Evolutionary conservation across 2,797 vertebrate genomes (phyloP).

Genomic region (Hoplostethus atlanticus): DNA sequence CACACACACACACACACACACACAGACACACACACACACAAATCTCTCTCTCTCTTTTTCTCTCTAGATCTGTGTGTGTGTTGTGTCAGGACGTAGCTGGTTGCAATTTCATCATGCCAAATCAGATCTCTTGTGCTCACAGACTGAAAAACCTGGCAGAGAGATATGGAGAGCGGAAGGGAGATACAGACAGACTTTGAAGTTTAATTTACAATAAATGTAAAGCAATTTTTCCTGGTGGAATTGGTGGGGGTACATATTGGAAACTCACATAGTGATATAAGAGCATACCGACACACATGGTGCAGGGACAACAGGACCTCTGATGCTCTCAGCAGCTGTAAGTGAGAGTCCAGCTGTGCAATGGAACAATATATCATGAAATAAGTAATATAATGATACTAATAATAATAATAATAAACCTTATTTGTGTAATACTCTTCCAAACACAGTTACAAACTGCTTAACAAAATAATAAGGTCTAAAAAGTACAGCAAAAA

Average conservation of each 20-base stretch:
- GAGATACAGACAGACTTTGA: not conserved
- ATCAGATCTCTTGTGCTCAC: slow-evolving; percentile 42
- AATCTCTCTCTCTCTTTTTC: too few species aligned
- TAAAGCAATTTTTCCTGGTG: not conserved
- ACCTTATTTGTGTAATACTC: too few species aligned
- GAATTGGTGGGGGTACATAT: not conserved
- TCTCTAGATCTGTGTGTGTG: not conserved
- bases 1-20: too few species aligned
- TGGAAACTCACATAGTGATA: too few species aligned
- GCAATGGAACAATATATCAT: not conserved
- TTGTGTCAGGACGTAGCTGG: not conserved
- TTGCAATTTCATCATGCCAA: slow-evolving; percentile 8
- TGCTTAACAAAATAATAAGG: too few species aligned
- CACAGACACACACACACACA: too few species aligned
- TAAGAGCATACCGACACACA: too few species aligned
- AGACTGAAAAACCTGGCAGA: slow-evolving; percentile 17
- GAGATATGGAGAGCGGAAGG: not conserved
- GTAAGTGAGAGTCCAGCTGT: not conserved
- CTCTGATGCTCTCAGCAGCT: too few species aligned
- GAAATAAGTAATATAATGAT: not conserved
- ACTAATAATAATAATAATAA: too few species aligned
- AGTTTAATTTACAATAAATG: not conserved
- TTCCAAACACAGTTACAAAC: too few species aligned
- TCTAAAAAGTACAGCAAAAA: too few species aligned
- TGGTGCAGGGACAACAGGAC: too few species aligned